Evolutionary conservation across 2,113 vertebrate genomes (phyloP).

Genomic region (Rhinolophus ferrumequinum): DNA sequence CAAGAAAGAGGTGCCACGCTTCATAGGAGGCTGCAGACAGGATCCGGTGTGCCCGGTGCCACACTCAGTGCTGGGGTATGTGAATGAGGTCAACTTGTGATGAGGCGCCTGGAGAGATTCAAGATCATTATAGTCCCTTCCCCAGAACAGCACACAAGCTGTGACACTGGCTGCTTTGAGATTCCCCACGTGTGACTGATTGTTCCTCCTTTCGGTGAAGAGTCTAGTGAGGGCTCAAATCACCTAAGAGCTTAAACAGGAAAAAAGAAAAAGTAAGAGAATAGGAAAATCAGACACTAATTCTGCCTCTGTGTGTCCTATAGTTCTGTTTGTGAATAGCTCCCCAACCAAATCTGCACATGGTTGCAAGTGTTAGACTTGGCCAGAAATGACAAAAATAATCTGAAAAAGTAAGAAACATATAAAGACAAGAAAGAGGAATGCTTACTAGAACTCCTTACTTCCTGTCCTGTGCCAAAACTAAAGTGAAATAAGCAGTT

Average conservation of each 20-base stretch:
- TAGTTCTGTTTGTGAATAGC: background rate
- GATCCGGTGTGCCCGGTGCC: background rate
- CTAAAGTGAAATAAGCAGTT: background rate
- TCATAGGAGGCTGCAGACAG: fast-evolving
- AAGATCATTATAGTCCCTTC: background rate
- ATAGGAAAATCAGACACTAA: background rate
- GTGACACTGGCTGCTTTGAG: background rate
- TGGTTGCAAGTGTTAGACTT: background rate
- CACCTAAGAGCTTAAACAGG: background rate
- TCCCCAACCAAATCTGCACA: background rate
- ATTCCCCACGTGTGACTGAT: background rate
- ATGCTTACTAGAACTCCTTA: background rate
- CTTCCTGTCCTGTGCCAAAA: background rate
- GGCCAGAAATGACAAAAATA: background rate
- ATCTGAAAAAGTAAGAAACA: background rate
- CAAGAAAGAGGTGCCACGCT: background rate
- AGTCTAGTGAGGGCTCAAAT: background rate
- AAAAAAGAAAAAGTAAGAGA: background rate
- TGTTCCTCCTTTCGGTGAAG: background rate
- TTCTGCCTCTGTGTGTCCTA: no score
- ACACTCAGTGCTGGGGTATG: fast-evolving
- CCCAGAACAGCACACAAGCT: background rate
- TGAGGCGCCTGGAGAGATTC: background rate
- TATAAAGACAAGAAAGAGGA: background rate
- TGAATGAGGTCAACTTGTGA: background rate